Evolutionary conservation across 1,140 invertebrate species (phyloP), one percentile per base, ranked within the genome.

Genomic region (Eriocheir sinensis): DNA sequence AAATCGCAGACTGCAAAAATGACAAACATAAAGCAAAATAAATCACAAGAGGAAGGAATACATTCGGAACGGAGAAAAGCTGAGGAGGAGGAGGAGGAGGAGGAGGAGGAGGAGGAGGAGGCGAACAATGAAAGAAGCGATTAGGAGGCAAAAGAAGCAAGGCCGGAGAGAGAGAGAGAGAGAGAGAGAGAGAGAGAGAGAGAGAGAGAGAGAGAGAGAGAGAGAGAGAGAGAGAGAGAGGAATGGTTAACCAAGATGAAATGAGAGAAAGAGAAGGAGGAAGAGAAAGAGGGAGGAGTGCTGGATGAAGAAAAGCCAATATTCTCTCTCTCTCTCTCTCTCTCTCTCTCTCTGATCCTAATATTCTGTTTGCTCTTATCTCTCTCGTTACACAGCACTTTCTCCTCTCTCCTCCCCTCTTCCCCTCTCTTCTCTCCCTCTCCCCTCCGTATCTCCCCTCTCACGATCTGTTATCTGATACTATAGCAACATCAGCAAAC

Each of bases 301-400:
- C n/a, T n/a, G n/a, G n/a, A n/a, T n/a, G n/a, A n/a, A n/a, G n/a
- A n/a, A n/a, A n/a, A n/a, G n/a, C n/a, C n/a, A n/a, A n/a, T n/a
- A n/a, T n/a, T 72, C 60, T 72, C 60, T 72, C 60, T 72, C 60
- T 72, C 60, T 72, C 60, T 72, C 60, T 72, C 60, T 72, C 60
- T 72, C 60, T 72, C 60, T 72, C 60, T 72, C 60, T n/a, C 60
- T 72, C 4, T 17, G 1, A n/a, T n/a, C n/a, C 9, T 72, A 27
- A n/a, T 27, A 72, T 6, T n/a, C 44, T 48, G 15, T 8, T 48
- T 48, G 21, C n/a, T 72, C n/a, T 12, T 72, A 21, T 72, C 60
- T 72, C 21, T 72, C 60, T n/a, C 60, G 27, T 72, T 72, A 72
- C 60, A 21, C 6, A n/a, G 27, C 27, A 72, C n/a, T 72, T 72